phyloP scores from a whole-genome alignment of 1,140 invertebrate species.

The Metaphire vulgaris region DNA sequence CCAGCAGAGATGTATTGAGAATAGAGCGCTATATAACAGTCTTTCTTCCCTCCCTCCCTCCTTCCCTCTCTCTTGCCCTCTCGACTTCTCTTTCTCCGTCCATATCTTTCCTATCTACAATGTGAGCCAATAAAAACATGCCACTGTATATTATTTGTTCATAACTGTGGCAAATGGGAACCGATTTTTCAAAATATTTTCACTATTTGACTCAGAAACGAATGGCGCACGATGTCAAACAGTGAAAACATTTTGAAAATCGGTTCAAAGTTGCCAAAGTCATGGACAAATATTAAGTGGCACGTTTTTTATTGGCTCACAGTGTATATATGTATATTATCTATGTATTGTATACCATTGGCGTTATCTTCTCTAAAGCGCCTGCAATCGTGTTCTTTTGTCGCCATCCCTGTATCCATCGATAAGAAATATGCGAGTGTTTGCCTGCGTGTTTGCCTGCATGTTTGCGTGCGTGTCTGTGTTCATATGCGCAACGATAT shows the following conservation, averaged over 20 bases:
- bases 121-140: background rate
- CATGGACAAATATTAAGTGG: too few species aligned
- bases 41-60: background rate
- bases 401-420: background rate
- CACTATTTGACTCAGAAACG: too few species aligned
- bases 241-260: too few species aligned
- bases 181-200: too few species aligned
- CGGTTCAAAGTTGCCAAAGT: background rate
- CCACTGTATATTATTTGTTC: background rate
- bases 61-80: background rate
- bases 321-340: too few species aligned
- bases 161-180: too few species aligned
- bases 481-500: background rate
- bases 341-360: background rate
- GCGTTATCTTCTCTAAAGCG: background rate
- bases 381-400: background rate
- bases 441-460: too few species aligned
- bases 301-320: too few species aligned
- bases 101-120: background rate
- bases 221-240: too few species aligned
- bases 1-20: background rate
- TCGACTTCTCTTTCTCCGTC: background rate
- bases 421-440: too few species aligned
- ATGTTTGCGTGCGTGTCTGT: background rate
- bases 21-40: background rate